Base-by-base conservation (phyloP, 92 coral and sea anemone species). In the Bergia puertoricense region DNA sequence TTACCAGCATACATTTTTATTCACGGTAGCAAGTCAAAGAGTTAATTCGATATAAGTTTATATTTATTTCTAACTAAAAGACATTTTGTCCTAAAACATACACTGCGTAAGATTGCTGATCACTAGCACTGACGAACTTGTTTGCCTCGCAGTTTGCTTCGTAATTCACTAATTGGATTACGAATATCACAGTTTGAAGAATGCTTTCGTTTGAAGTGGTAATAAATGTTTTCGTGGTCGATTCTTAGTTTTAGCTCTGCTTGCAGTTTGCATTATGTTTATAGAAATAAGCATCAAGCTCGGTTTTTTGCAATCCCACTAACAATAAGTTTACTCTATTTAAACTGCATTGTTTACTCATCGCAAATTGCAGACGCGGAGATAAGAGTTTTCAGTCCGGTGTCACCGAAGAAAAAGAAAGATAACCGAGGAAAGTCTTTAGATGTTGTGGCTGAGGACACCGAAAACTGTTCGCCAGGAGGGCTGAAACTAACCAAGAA, bases 341-440 rank as follows among this genome's bases (percentile, higher is more conserved):
- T 62, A 62, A 5, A 6, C 68, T 62, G 23, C 23, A 62, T 62
- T 62, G 69, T 62, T 0, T 37, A 67, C 5, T 7, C 23, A 5
- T 48, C 71, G 9, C 23, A 44, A 57, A 18, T 71, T 84, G 40
- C 66, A 84, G 87, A 36, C 77, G 57, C 78, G 43, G 66, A 36
- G 30, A 46, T 18, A 22, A 46, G 77, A 37, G 85, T n/a, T 30
- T 42, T 41, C 40, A 85, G 69, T 14, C 89, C 90, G 6, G 91
- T 92, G 5, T 95, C 98, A 20, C 98, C 98, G 20, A 95, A 95
- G 90, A 95, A 93, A 85, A 90, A 91, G 92, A 95, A 90, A 89
- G 88, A 90, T 82, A 93, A 90, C 44, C 81, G 72, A 82, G 96
- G 98, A 43, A 88, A 91, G 30, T 51, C 88, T 45, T 81, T 54